A percentile compares a stretch with the other conserved stretches of the same genome.
phyloP scores from a whole-genome alignment of 2,113 vertebrate species.

The Psilopogon haemacephalus region DNA sequence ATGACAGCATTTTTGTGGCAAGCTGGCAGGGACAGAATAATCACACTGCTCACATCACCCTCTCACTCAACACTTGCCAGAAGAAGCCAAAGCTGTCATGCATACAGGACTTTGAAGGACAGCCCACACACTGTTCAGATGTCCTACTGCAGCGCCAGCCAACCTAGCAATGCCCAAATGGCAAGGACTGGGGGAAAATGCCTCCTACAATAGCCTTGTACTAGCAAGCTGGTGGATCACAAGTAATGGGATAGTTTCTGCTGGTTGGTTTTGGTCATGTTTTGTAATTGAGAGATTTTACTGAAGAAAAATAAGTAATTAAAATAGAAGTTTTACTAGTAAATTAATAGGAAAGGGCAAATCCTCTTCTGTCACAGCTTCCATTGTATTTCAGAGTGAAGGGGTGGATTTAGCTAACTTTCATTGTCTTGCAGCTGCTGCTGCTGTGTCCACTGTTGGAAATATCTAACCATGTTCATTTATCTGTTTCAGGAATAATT shows the following conservation, averaged over 20 bases:
- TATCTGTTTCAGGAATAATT: neutral
- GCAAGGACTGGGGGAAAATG: neutral
- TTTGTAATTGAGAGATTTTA: neutral
- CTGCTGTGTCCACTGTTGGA: neutral
- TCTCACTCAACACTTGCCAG: neutral
- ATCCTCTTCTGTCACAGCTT: neutral
- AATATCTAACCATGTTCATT: neutral
- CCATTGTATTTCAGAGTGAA: neutral
- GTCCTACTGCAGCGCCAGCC: accelerated
- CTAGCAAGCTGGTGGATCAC: neutral
- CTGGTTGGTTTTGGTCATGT: neutral
- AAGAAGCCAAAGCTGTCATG: neutral
- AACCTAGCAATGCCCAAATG: accelerated
- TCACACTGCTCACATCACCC: accelerated
- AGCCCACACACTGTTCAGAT: accelerated
- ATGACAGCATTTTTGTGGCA: neutral
- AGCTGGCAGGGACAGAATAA: neutral
- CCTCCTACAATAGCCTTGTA: neutral
- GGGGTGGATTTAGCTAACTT: neutral
- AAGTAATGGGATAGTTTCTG: neutral
- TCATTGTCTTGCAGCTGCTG: neutral
- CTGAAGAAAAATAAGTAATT: neutral
- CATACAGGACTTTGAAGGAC: neutral
- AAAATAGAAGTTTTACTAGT: neutral
- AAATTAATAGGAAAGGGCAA: neutral